phyloP scores from a whole-genome alignment of 2,888 invertebrate genomes.

The Sesamia inferens region DNA sequence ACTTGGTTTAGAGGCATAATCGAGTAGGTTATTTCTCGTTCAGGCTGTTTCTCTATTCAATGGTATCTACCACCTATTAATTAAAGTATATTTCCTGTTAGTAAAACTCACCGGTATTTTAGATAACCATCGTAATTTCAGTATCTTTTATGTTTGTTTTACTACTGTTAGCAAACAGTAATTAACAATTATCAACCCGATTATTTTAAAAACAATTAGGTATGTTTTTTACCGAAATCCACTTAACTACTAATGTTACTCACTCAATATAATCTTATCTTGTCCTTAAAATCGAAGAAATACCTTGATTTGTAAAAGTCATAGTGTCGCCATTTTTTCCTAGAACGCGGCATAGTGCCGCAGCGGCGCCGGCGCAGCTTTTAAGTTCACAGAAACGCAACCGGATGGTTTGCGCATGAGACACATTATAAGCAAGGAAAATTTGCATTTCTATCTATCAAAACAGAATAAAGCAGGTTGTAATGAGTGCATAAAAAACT shows the following conservation, averaged over 20 bases:
- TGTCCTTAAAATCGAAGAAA: conserved; percentile 33
- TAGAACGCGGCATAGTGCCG: conserved; percentile 39
- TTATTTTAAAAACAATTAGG: conserved; percentile 29
- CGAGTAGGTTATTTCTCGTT: no score
- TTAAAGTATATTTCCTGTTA: not conserved
- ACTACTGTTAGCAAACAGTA: conserved; percentile 32
- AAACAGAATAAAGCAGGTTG: conserved; percentile 14
- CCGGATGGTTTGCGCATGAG: conserved; percentile 58
- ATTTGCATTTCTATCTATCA: conserved; percentile 49
- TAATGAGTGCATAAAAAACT: no score
- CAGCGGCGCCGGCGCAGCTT: conserved; percentile 12
- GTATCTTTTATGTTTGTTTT: conserved; percentile 18
- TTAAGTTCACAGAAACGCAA: conserved; percentile 53
- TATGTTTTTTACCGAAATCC: conserved; percentile 19
- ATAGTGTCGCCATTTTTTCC: conserved; percentile 41
- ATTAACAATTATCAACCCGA: conserved; percentile 37
- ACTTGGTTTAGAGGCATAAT: conserved; percentile 10
- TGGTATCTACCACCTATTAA: not conserved
- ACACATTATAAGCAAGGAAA: conserved; percentile 46
- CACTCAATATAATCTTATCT: conserved; percentile 21
- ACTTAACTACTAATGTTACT: conserved; percentile 1
- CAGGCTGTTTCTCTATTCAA: not conserved
- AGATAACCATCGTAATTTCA: conserved; percentile 26
- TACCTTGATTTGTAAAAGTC: conserved; percentile 32
- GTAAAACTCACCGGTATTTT: not conserved